Evolutionary conservation across 2,888 invertebrate species (phyloP).

Genomic region (Ceramica pisi): DNA sequence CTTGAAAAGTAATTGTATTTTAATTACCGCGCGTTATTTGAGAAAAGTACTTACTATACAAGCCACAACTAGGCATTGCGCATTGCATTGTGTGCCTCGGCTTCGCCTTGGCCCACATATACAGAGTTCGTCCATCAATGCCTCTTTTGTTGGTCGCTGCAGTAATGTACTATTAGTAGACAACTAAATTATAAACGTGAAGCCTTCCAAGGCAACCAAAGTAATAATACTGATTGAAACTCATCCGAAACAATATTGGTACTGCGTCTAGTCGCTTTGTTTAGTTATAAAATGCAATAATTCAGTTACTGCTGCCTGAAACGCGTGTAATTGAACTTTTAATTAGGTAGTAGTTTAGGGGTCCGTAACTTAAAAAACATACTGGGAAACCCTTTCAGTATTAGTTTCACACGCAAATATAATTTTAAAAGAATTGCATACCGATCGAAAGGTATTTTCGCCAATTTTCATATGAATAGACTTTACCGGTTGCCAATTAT

Average conservation of each 20-base stretch:
- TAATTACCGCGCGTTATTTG: too few relatives aligned
- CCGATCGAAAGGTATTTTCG: too few relatives aligned
- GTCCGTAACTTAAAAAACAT: background rate
- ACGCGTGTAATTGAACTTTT: slow-evolving; percentile 32
- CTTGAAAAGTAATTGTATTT: too few relatives aligned
- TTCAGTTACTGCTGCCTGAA: slow-evolving; percentile 10
- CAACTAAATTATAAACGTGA: background rate
- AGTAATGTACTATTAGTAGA: background rate
- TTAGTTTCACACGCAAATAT: background rate
- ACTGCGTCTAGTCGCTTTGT: background rate
- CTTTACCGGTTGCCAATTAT: too few relatives aligned
- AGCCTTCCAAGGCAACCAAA: background rate
- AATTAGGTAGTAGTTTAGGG: slow-evolving; percentile 7
- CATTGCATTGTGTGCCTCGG: too few relatives aligned
- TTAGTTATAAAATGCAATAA: slow-evolving; percentile 23
- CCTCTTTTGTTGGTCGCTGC: too few relatives aligned
- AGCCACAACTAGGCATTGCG: too few relatives aligned
- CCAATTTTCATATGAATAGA: too few relatives aligned
- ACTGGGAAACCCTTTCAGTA: background rate
- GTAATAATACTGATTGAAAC: slow-evolving; percentile 6
- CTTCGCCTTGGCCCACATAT: too few relatives aligned
- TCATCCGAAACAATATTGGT: background rate
- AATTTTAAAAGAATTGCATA: too few relatives aligned
- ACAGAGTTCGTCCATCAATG: too few relatives aligned
- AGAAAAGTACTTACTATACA: too few relatives aligned